These are phyloP conservation scores for Nezara viridula DNA, from an alignment of 2,888 invertebrate species.

Conservation along the genomic window DNA sequence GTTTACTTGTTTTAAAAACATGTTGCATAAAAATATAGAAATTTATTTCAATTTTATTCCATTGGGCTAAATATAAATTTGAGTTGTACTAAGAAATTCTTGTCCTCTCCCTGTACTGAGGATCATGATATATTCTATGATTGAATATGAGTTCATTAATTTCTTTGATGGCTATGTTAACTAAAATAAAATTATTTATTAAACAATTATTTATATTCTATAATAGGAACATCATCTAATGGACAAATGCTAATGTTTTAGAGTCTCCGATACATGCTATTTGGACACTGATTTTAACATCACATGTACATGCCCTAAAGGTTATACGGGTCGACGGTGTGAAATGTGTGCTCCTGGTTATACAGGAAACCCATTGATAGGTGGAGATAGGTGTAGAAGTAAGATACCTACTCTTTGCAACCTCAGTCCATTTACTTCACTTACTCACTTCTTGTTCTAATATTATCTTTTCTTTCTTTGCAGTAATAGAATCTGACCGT, in stretches of 20 bases:
- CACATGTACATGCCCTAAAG: conserved; percentile 85
- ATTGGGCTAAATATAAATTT: too few relatives aligned
- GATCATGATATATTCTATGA: too few relatives aligned
- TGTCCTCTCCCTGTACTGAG: too few relatives aligned
- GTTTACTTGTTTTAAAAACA: too few relatives aligned
- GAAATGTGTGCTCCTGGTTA: conserved; percentile 85
- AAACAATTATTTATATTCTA: not conserved
- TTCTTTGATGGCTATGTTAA: too few relatives aligned
- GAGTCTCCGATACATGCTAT: conserved; percentile 85
- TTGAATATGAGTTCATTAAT: too few relatives aligned
- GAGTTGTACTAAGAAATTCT: too few relatives aligned
- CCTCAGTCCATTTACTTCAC: not conserved
- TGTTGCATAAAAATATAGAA: too few relatives aligned
- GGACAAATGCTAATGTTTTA: conserved; percentile 66
- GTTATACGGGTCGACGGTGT: conserved; percentile 83
- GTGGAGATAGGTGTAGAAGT: conserved; percentile 52
- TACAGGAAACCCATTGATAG: conserved; percentile 80
- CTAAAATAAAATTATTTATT: too few relatives aligned
- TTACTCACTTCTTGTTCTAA: not conserved
- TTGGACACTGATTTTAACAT: conserved; percentile 81
- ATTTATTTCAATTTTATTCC: too few relatives aligned
- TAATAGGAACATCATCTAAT: not conserved
- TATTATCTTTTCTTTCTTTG: not conserved
- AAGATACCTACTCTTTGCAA: not conserved
- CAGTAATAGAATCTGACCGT: conserved; percentile 64